These are phyloP conservation scores for Rhagium mordax DNA, from an alignment of 2,888 invertebrate genomes.

Conservation along the genomic window DNA sequence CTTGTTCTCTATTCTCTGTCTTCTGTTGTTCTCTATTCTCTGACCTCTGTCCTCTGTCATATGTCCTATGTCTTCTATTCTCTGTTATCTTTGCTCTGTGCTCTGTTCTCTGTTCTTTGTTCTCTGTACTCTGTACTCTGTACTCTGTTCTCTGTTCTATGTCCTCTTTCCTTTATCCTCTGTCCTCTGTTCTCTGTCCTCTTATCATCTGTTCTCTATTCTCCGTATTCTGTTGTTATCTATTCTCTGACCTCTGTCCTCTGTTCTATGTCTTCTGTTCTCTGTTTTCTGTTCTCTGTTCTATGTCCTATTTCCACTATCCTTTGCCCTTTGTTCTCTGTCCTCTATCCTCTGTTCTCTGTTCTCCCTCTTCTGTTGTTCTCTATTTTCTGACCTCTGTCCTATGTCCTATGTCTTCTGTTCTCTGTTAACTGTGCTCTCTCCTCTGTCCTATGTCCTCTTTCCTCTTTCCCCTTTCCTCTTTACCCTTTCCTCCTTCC, in stretches of 20 bases:
- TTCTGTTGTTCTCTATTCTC: background rate
- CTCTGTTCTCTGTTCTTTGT: background rate
- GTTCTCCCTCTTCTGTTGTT: background rate
- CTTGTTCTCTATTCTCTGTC: background rate
- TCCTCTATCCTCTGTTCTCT: constrained; percentile 9
- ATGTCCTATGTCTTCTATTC: background rate
- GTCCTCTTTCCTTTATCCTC: background rate
- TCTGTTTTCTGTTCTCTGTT: background rate
- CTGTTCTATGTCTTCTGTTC: background rate
- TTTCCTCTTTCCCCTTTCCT: background rate
- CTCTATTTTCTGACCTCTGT: background rate
- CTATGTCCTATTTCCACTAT: background rate
- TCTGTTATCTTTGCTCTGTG: background rate
- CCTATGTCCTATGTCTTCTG: too few species aligned
- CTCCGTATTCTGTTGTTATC: too few species aligned
- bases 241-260: too few species aligned
- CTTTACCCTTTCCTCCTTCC: background rate
- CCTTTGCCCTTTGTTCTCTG: background rate
- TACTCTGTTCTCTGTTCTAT: background rate
- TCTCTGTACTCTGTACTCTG: background rate
- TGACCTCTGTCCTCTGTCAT: background rate
- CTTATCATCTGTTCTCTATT: too few species aligned
- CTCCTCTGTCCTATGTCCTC: background rate
- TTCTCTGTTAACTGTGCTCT: too few species aligned
- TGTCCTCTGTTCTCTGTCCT: too few species aligned